Percentiles rank a stretch among this genome's conserved stretches.
These are phyloP conservation scores for Halcyon smyrnensis DNA, from an alignment of 2,797 vertebrate genomes.

Conservation along the genomic window DNA sequence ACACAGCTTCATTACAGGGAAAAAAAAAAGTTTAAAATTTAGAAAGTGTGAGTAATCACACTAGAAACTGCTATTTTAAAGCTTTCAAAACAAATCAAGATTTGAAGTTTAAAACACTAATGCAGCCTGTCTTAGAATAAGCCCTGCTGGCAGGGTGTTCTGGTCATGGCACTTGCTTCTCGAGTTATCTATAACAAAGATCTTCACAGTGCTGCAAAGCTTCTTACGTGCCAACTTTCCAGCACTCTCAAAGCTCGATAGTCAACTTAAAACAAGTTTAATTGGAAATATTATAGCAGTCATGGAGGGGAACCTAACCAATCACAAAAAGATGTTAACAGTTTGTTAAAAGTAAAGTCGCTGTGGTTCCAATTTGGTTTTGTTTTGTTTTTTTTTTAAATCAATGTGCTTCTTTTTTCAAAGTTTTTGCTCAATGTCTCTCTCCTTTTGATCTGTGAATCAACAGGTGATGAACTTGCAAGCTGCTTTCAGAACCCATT, in stretches of 20 bases:
- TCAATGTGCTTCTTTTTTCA: not conserved
- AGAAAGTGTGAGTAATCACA: not conserved
- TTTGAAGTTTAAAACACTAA: not conserved
- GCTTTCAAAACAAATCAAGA: not conserved
- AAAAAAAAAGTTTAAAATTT: not conserved
- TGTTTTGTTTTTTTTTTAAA: not conserved
- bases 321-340: not conserved
- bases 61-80: not conserved
- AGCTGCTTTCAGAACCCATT: not conserved
- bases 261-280: not conserved
- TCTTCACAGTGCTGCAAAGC: not conserved
- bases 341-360: not conserved
- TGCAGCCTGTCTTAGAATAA: not conserved
- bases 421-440: not conserved
- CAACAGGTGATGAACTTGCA: not conserved
- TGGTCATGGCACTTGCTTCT: not conserved
- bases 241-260: not conserved
- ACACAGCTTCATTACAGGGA: not conserved
- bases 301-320: not conserved
- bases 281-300: not conserved
- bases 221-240: not conserved
- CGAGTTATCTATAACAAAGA: not conserved
- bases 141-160: rapidly evolving
- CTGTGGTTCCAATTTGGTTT: not conserved
- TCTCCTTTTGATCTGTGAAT: not conserved